phyloP scores from a whole-genome alignment of 2,797 vertebrate species.

The Pseudochirops cupreus region DNA sequence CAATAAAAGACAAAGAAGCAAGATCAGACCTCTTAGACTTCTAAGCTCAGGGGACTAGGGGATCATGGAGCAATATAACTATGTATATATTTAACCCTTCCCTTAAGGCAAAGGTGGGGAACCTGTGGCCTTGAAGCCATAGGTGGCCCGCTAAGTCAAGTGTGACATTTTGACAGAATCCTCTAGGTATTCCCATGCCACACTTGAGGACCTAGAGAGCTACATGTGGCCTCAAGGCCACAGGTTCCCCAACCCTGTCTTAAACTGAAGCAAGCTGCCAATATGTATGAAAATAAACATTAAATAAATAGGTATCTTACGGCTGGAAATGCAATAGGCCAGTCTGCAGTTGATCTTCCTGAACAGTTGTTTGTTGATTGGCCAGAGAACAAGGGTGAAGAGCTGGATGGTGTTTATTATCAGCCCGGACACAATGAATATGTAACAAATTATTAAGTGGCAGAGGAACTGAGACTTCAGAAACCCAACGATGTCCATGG shows the following conservation, averaged over 20 bases:
- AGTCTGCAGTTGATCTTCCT: slow-evolving; percentile 95
- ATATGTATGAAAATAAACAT: not conserved
- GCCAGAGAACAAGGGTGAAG: slow-evolving; percentile 93
- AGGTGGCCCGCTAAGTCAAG: no score
- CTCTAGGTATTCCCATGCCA: no score
- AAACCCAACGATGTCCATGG: slow-evolving; percentile 91
- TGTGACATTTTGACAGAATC: no score
- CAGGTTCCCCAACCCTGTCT: no score
- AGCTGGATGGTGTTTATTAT: slow-evolving; percentile 95
- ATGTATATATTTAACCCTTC: rapidly evolving
- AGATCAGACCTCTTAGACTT: not conserved
- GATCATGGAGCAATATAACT: not conserved
- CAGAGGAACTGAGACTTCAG: slow-evolving; percentile 95
- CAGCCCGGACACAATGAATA: slow-evolving; percentile 95
- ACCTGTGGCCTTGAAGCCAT: no score
- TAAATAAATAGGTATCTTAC: slow-evolving; percentile 85
- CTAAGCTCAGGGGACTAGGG: not conserved
- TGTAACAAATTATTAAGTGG: slow-evolving; percentile 94
- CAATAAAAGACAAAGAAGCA: not conserved
- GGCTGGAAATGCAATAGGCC: slow-evolving; percentile 94
- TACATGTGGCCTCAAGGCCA: no score
- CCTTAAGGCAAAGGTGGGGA: not conserved
- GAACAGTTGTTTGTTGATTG: slow-evolving; percentile 93
- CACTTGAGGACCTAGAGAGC: no score
- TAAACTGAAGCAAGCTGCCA: rapidly evolving